Evolutionary conservation across 2,113 vertebrate species (phyloP).

Genomic region (Gracilinanus agilis): DNA sequence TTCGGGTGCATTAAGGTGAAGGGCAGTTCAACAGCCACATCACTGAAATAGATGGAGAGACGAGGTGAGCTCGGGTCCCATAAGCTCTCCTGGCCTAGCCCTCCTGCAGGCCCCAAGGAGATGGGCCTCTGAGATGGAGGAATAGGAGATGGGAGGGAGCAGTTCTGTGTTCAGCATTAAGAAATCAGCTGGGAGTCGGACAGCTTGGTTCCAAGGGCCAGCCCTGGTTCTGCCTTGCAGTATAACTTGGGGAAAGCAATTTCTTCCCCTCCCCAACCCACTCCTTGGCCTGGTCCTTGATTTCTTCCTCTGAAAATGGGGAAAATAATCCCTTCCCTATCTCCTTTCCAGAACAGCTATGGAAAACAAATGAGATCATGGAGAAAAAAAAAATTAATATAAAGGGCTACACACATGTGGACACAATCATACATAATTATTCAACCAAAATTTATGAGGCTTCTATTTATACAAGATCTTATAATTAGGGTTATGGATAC

Average conservation of each 20-base stretch:
- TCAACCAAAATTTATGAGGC: neutral
- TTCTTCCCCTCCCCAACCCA: neutral
- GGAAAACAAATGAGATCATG: neutral
- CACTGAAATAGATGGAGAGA: constrained; percentile 84
- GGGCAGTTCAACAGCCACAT: constrained; percentile 94
- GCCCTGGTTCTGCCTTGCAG: neutral
- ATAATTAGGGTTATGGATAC: neutral
- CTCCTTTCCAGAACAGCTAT: neutral
- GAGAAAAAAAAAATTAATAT: neutral
- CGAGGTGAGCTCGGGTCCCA: neutral
- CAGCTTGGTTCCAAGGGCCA: neutral
- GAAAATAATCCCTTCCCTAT: neutral
- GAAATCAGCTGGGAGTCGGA: neutral
- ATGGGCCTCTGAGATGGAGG: neutral
- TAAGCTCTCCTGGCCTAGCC: neutral
- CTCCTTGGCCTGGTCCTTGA: neutral
- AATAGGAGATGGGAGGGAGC: neutral
- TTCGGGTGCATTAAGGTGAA: constrained; percentile 98
- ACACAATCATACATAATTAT: neutral
- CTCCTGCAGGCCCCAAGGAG: neutral
- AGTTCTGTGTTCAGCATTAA: neutral
- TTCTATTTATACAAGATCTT: neutral
- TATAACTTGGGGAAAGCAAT: neutral
- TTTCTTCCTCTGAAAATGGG: constrained; percentile 7
- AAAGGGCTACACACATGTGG: neutral